These are phyloP conservation scores for Adelognathus sp. DNA, from an alignment of 2,888 invertebrate genomes.

Conservation along the genomic window DNA sequence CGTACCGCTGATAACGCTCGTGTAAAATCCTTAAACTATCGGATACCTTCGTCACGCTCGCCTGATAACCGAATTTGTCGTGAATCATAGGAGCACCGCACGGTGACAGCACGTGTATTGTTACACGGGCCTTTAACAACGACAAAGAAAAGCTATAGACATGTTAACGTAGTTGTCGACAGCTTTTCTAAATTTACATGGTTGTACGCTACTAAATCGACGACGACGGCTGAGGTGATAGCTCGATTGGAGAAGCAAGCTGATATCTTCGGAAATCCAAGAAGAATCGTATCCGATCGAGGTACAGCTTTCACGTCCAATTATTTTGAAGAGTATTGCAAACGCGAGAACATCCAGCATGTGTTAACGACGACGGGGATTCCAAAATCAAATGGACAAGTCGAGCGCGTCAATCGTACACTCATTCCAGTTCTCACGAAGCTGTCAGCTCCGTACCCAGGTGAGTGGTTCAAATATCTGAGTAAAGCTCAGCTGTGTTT, in stretches of 20 bases:
- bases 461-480: conserved; percentile 69
- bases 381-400: conserved; percentile 76
- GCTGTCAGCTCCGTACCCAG: conserved; percentile 67
- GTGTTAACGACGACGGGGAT: conserved; percentile 69
- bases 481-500: conserved; percentile 64
- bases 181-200: conserved; percentile 65
- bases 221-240: conserved; percentile 69
- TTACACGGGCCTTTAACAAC: conserved; percentile 71
- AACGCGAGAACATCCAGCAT: conserved; percentile 72
- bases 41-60: no score
- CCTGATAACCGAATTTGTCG: no score
- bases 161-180: conserved; percentile 50
- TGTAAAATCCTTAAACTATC: no score
- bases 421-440: conserved; percentile 74
- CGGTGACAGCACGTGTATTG: no score
- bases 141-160: conserved; percentile 63
- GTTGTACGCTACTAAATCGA: conserved; percentile 69
- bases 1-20: no score
- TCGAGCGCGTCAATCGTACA: conserved; percentile 71
- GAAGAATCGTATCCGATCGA: conserved; percentile 73
- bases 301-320: conserved; percentile 75
- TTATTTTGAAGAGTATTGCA: conserved; percentile 73
- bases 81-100: no score
- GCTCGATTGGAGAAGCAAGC: conserved; percentile 70
- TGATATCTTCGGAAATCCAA: conserved; percentile 75